Evolutionary conservation across 35 echinoderm and acorn worm species (phyloP), one percentile per base, ranked within the genome.

Genomic region (Heliocidaris erythrogramma): DNA sequence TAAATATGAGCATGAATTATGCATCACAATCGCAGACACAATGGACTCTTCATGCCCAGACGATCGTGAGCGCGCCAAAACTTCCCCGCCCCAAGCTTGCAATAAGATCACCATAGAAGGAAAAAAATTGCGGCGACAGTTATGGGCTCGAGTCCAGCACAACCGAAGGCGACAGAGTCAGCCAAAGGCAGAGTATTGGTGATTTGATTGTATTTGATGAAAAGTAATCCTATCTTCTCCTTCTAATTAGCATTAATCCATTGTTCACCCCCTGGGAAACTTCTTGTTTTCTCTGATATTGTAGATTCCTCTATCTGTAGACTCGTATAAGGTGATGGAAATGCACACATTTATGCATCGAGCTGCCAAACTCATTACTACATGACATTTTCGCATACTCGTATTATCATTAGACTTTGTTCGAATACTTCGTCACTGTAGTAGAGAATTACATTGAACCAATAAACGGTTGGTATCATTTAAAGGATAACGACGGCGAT

Each of bases 201-300:
- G 65, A 78, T 78, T 78, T 78, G 65, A 78, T 78, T 78, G 8
- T 78, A 78, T 78, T 78, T 78, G 65, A 78, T 78, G 65, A 78
- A 78, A 78, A 78, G 18, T 78, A 24, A 78, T 78, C 65, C 65
- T 7, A 5, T 78, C 65, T 78, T 78, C 17, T 78, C 27, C 18
- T n/a, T 78, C 21, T 78, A 78, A 78, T 78, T 78, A 78, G 65
- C 65, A 78, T 78, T 78, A 78, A 78, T 78, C 1, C 5, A 78
- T 78, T 78, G 65, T 78, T 78, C 65, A 78, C 65, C 65, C 65
- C 65, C 27, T 78, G 65, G 65, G 27, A 78, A 69, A 65, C 5
- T 52, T 10, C 14, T 56, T 56, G 52, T 56, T 12, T 56, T 56
- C 9, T 56, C 52, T 12, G 52, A 56, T 56, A 56, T 56, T 14